phyloP scores from a whole-genome alignment of 2,113 vertebrate species.

The Cyphomyrus plagiostoma region DNA sequence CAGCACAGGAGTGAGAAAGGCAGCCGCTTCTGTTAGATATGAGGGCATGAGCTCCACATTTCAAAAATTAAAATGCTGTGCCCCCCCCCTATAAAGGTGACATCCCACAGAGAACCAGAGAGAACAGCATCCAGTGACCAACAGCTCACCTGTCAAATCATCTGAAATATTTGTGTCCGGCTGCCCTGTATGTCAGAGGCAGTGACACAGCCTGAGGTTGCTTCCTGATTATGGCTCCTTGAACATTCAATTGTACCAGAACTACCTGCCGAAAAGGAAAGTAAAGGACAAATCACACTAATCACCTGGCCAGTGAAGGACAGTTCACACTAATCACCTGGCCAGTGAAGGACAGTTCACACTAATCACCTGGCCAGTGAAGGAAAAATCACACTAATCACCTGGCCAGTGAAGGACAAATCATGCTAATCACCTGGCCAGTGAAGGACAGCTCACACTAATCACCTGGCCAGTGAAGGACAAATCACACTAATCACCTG shows the following conservation, averaged over 20 bases:
- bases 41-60: neutral
- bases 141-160: neutral
- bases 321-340: neutral
- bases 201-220: neutral
- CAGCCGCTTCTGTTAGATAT: neutral
- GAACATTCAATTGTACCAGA: neutral
- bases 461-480: neutral
- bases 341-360: neutral
- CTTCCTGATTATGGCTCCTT: neutral
- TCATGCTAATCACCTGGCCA: neutral
- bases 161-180: neutral
- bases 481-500: neutral
- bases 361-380: neutral
- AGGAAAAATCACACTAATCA: no score
- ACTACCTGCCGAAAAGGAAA: neutral
- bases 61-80: neutral
- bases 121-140: neutral
- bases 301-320: neutral
- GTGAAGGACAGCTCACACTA: neutral
- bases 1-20: neutral
- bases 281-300: neutral
- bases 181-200: neutral
- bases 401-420: neutral
- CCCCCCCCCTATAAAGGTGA: neutral
- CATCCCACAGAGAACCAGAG: neutral